phyloP scores from a whole-genome alignment of 1,140 invertebrate species.

The Ectropis grisescens region DNA sequence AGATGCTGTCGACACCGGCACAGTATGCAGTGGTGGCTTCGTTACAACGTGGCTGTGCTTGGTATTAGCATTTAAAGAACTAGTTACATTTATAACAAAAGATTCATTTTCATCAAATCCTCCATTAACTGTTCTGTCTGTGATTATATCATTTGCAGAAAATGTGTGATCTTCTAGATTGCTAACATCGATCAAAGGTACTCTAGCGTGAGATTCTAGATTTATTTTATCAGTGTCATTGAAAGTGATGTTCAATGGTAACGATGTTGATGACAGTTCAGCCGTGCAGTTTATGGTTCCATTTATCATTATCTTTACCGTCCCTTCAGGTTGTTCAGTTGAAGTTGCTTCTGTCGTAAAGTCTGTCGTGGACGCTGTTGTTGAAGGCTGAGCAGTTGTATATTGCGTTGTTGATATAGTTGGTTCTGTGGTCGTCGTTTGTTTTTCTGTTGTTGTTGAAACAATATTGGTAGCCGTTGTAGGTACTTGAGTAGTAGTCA shows the following conservation, averaged over 20 bases:
- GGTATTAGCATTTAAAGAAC: constrained; percentile 41
- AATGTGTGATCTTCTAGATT: constrained; percentile 37
- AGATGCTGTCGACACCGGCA: constrained; percentile 17
- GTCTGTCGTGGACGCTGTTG: constrained; percentile 12
- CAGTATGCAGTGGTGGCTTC: constrained; percentile 19
- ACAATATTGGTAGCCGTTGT: constrained; percentile 6
- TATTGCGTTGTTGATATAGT: too few relatives aligned
- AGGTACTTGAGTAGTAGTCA: constrained; percentile 2
- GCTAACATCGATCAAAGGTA: constrained; percentile 26
- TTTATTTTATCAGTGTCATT: constrained; percentile 33
- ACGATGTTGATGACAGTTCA: constrained; percentile 43
- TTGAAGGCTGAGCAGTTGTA: too few relatives aligned
- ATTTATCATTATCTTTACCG: constrained; percentile 49
- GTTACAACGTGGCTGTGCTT: constrained; percentile 20
- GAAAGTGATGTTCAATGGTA: constrained; percentile 28
- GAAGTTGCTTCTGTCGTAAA: constrained; percentile 11
- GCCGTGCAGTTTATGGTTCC: constrained; percentile 58
- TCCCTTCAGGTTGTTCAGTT: constrained; percentile 36
- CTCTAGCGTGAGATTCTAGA: constrained; percentile 26
- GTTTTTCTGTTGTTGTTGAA: constrained; percentile 2
- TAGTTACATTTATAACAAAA: constrained; percentile 55
- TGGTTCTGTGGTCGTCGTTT: constrained; percentile 1
- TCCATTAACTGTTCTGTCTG: constrained; percentile 32
- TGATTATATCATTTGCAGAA: constrained; percentile 50
- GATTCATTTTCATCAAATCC: constrained; percentile 44